Conservation (phyloP, 1,140 invertebrate species). For the Drosophila lacertosa region DNA sequence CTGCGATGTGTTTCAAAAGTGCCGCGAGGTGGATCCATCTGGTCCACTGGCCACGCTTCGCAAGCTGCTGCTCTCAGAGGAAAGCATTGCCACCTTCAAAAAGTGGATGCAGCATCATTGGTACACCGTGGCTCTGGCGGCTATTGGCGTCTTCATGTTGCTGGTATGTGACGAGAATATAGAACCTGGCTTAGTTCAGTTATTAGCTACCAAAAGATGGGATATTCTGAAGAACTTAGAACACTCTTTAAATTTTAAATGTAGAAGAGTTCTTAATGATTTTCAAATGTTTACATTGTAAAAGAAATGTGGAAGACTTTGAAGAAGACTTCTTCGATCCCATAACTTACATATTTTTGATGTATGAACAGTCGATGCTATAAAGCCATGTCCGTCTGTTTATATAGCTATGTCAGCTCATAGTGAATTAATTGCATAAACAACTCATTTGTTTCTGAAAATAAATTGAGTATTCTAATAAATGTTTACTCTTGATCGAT, state of each 20-base stretch:
- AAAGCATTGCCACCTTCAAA: slow-evolving; percentile 93
- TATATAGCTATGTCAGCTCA: too few species aligned
- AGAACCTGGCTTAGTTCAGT: neutral
- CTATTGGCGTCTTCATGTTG: slow-evolving; percentile 89
- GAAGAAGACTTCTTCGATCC: too few species aligned
- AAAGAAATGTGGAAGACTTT: too few species aligned
- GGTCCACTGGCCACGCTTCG: slow-evolving; percentile 96
- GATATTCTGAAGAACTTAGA: neutral
- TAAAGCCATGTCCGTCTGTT: too few species aligned
- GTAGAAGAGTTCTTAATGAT: neutral
- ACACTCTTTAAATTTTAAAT: neutral
- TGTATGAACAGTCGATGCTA: too few species aligned
- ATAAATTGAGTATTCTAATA: too few species aligned
- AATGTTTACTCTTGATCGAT: too few species aligned
- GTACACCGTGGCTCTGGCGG: slow-evolving; percentile 92
- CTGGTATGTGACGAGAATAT: slow-evolving; percentile 87
- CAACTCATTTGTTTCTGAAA: too few species aligned
- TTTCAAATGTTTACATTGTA: too few species aligned
- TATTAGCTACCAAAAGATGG: neutral
- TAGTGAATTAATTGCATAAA: too few species aligned
- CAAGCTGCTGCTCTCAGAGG: slow-evolving; percentile 93
- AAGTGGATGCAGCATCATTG: slow-evolving; percentile 93
- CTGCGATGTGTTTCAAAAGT: slow-evolving; percentile 99
- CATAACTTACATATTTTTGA: too few species aligned
- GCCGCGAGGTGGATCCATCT: slow-evolving; percentile 96